A percentile compares a stretch with the other conserved stretches of the same genome.
Evolutionary conservation across 2,888 invertebrate genomes (phyloP).

Genomic region (Tuta absoluta): DNA sequence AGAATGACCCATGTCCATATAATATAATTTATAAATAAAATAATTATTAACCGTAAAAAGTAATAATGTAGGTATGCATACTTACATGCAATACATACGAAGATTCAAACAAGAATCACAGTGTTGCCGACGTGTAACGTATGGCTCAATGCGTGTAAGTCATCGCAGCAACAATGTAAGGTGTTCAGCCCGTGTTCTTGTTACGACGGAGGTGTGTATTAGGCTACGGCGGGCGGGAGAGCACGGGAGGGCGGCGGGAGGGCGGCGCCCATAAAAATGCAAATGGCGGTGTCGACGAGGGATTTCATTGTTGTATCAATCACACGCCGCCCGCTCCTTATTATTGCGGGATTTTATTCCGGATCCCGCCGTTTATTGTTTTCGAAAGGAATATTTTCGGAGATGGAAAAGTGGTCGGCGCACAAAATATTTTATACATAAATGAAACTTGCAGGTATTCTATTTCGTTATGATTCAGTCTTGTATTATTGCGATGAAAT

Average conservation of each 20-base stretch:
- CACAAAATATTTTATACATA: conserved; percentile 18
- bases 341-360: conserved; percentile 65
- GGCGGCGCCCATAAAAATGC: conserved; percentile 75
- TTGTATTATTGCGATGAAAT: background rate
- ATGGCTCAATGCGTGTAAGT: background rate
- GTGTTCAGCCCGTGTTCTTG: conserved; percentile 6
- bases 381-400: conserved; percentile 50
- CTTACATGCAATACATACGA: background rate
- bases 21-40: no score
- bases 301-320: conserved; percentile 74
- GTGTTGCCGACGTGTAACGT: background rate
- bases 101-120: background rate
- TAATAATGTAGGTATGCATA: no score
- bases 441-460: conserved; percentile 25
- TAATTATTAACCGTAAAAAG: no score
- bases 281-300: conserved; percentile 83
- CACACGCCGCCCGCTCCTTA: conserved; percentile 62
- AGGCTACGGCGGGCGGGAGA: conserved; percentile 25
- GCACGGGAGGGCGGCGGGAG: conserved; percentile 38
- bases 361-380: conserved; percentile 64
- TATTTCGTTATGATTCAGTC: background rate
- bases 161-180: conserved; percentile 18
- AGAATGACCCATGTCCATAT: no score
- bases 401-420: conserved; percentile 24
- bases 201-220: conserved; percentile 25